phyloP scores from a whole-genome alignment of 2,797 vertebrate species.

The Odontamblyopus lacepedii region DNA sequence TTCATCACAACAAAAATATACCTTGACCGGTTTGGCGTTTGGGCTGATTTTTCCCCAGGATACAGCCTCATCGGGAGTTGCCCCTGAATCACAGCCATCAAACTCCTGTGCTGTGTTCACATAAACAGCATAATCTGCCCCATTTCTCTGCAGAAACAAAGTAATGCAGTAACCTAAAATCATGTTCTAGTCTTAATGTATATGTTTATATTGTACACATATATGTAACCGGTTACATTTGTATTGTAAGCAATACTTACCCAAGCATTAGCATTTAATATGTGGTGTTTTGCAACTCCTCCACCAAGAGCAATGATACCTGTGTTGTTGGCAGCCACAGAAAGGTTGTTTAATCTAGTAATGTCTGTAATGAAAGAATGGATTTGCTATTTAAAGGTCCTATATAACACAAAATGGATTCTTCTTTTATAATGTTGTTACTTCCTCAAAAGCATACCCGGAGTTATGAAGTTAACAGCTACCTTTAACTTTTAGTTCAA shows the following conservation, averaged over 20 bases:
- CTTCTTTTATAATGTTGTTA: no score
- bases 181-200: background rate
- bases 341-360: constrained; percentile 79
- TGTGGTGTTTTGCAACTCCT: constrained; percentile 88
- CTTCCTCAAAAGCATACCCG: no score
- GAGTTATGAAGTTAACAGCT: no score
- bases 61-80: constrained; percentile 83
- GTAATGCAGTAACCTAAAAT: background rate
- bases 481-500: no score
- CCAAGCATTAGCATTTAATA: constrained; percentile 89
- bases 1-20: constrained; percentile 30
- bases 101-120: constrained; percentile 89
- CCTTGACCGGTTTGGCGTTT: constrained; percentile 85
- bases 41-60: constrained; percentile 88
- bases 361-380: constrained; percentile 67
- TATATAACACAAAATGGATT: no score
- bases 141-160: constrained; percentile 71
- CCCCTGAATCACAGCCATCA: constrained; percentile 87
- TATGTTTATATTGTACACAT: no score
- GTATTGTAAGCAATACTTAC: constrained; percentile 59
- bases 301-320: constrained; percentile 89
- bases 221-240: no score
- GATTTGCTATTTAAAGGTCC: no score
- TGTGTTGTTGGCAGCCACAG: constrained; percentile 78
- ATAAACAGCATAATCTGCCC: constrained; percentile 83